Conservation (phyloP, 1,140 invertebrate species). For the Centruroides sculpturatus region DNA sequence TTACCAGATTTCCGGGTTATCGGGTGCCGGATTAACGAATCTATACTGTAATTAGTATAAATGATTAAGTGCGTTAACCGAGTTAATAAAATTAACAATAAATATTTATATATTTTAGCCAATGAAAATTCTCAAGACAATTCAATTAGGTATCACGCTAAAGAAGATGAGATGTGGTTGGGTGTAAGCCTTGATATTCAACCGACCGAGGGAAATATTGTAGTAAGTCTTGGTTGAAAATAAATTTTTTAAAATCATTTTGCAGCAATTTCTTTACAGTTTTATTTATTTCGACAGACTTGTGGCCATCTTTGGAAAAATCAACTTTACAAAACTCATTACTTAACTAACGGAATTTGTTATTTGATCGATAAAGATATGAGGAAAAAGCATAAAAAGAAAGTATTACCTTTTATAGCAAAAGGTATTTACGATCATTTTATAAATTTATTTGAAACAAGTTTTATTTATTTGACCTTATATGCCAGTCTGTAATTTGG, state of each 20-base stretch:
- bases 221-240: slow-evolving; percentile 1
- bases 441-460: too few species aligned
- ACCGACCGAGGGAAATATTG: slow-evolving; percentile 5
- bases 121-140: too few species aligned
- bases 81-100: too few species aligned
- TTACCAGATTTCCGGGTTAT: too few species aligned
- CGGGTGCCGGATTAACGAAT: too few species aligned
- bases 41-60: too few species aligned
- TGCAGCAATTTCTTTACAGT: not conserved
- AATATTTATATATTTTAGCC: too few species aligned
- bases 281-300: slow-evolving; percentile 13
- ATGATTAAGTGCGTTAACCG: too few species aligned
- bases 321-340: slow-evolving; percentile 13
- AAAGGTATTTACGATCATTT: slow-evolving; percentile 1
- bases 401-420: slow-evolving; percentile 14
- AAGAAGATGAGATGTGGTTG: slow-evolving; percentile 14
- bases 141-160: slow-evolving; percentile 3
- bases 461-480: too few species aligned
- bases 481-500: too few species aligned
- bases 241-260: not conserved
- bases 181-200: slow-evolving; percentile 11
- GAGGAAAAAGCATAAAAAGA: slow-evolving; percentile 3
- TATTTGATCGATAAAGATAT: slow-evolving; percentile 17
- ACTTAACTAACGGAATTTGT: slow-evolving; percentile 23
- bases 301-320: slow-evolving; percentile 26